phyloP scores from a whole-genome alignment of 2,888 invertebrate genomes.

The Lithophane semibrunnea region DNA sequence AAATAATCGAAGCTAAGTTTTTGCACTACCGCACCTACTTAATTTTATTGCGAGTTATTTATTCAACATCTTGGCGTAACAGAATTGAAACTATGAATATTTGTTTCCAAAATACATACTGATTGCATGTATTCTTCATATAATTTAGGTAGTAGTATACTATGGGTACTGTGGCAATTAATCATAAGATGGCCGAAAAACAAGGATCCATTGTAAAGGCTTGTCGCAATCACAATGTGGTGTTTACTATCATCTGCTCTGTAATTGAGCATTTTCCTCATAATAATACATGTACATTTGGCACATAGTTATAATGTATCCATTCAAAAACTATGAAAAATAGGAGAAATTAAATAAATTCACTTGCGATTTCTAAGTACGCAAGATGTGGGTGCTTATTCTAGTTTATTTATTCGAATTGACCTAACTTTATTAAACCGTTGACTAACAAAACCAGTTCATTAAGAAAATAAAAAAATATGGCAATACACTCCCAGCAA shows the following conservation, averaged over 20 bases:
- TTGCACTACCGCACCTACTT: background rate
- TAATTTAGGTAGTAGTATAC: background rate
- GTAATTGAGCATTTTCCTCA: constrained; percentile 2
- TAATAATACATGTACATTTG: background rate
- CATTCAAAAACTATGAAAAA: too few relatives aligned
- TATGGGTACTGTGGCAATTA: background rate
- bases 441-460: too few relatives aligned
- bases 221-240: background rate
- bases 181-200: background rate
- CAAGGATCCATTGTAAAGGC: background rate
- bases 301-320: background rate
- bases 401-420: background rate
- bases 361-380: background rate
- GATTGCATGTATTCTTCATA: background rate
- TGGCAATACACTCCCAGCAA: too few relatives aligned
- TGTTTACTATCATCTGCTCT: constrained; percentile 6
- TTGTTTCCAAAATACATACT: background rate
- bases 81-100: background rate
- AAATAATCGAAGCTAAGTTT: background rate
- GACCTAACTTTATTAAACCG: background rate
- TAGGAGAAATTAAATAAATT: background rate
- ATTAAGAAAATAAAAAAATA: too few relatives aligned
- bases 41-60: background rate
- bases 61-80: background rate
- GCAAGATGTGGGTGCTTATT: background rate